phyloP scores from a whole-genome alignment of 2,888 invertebrate species.

The Poecilus cupreus region DNA sequence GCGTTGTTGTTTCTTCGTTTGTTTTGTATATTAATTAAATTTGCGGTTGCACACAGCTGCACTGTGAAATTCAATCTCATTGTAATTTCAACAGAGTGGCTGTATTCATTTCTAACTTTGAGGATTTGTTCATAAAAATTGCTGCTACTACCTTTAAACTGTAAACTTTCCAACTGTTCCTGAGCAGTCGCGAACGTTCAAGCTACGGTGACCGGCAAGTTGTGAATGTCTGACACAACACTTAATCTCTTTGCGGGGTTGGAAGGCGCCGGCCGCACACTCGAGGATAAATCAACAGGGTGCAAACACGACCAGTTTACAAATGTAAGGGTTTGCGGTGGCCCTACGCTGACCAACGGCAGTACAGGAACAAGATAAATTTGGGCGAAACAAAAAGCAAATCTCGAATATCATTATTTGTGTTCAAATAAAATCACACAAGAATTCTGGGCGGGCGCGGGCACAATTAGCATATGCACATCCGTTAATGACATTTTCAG shows the following conservation, averaged over 20 bases:
- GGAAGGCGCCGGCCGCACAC: slow-evolving; percentile 12
- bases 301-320: slow-evolving; percentile 46
- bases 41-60: background rate
- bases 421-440: too few species aligned
- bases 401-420: background rate
- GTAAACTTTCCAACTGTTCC: too few species aligned
- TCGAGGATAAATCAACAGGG: slow-evolving; percentile 53
- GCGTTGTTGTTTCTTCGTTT: slow-evolving; percentile 28
- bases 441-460: background rate
- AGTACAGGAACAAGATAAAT: too few species aligned
- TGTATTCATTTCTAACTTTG: too few species aligned
- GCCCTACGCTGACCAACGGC: background rate
- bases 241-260: slow-evolving; percentile 32
- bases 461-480: slow-evolving; percentile 18
- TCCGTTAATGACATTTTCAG: slow-evolving; percentile 27
- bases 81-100: background rate
- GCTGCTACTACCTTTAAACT: too few species aligned
- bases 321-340: slow-evolving; percentile 46
- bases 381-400: too few species aligned
- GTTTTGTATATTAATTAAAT: slow-evolving; percentile 31
- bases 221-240: slow-evolving; percentile 25
- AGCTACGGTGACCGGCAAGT: too few species aligned
- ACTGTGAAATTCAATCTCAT: slow-evolving; percentile 21
- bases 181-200: too few species aligned
- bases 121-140: too few species aligned